Evolutionary conservation across 2,888 invertebrate genomes (phyloP), one percentile per base, ranked within the genome.

Genomic region (Cheilosia scutellata): DNA sequence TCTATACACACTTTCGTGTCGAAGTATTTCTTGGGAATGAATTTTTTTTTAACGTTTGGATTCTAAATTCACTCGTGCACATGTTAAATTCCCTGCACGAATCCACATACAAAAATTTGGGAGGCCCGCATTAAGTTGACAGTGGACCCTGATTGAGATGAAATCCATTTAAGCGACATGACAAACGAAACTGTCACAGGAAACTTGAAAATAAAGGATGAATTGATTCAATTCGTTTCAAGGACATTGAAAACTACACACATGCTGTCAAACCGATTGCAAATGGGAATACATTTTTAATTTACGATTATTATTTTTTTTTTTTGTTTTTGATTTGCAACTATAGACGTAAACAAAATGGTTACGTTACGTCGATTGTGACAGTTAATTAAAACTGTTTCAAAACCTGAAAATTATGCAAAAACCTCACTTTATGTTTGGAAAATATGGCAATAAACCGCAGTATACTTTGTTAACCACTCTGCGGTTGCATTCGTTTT

Each of bases 141-240:
- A 60, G 20, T 51, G 16, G 60, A 40, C 37, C 51, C 42, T 33
- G 37, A 58, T 47, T 58, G 25, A 51, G 37, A 68, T 70, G 31
- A 70, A 70, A 70, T 70, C 57, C 57, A 37, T 47, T 70, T n/a
- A 47, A 58, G 51, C 62, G 72, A 62, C 51, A 72, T 29, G 42
- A 62, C 62, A 72, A 72, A 51, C 53, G 53, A 51, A 53, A 29
- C 51, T 53, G 55, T 72, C 40, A 29, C 27, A 13, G 25, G n/a
- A 42, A 16, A 44, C 37, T 37, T 37, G 37, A 27, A 44, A 42
- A 29, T 25, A 62, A 27, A 27, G 7, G 16, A 44, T 3, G n/a
- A 44, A 37, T 37, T 37, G n/a, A 16, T 62, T 27, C 44, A 62
- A 62, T 13, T 27, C 25, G 25, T 11, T 51, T 51, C 5, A 9